Conservation (phyloP, 2,888 invertebrate species). For the Clostera curtula region DNA sequence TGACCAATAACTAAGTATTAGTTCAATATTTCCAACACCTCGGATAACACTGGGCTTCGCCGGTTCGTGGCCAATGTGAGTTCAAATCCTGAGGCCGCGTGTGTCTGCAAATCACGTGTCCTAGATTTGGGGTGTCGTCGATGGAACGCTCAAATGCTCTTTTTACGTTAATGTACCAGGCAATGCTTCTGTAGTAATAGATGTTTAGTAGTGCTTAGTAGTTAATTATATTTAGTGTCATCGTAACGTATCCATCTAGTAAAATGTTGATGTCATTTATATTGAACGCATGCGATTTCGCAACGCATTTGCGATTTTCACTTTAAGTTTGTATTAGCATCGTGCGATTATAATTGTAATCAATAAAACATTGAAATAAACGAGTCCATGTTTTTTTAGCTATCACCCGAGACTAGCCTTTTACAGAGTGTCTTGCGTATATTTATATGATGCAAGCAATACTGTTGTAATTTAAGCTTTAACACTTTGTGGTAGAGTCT, state of each 20-base stretch:
- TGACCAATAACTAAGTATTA: constrained; percentile 31
- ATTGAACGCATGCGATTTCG: constrained; percentile 44
- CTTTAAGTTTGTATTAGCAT: constrained; percentile 15
- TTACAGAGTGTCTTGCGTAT: constrained; percentile 33
- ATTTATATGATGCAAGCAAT: constrained; percentile 33
- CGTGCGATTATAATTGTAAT: constrained; percentile 19
- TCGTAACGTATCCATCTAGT: constrained; percentile 30
- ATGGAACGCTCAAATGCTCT: constrained; percentile 51
- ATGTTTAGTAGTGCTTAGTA: constrained; percentile 17
- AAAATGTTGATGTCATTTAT: constrained; percentile 34
- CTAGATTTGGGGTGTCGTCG: constrained; percentile 59
- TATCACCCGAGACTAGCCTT: constrained; percentile 29
- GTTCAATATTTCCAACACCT: constrained; percentile 26
- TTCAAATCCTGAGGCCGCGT: constrained; percentile 47
- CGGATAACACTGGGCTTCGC: constrained; percentile 54
- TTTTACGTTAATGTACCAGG: constrained; percentile 49
- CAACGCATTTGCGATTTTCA: constrained; percentile 31
- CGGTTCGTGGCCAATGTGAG: constrained; percentile 67
- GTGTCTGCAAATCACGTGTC: constrained; percentile 61
- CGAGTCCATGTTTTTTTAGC: constrained; percentile 23
- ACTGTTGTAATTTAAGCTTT: constrained; percentile 35
- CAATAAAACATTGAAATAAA: constrained; percentile 22
- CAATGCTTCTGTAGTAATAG: constrained; percentile 46
- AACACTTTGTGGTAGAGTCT: constrained; percentile 33
- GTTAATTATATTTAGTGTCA: constrained; percentile 19